Base-by-base conservation (phyloP, 2,113 vertebrate species). In the Phrynosoma blainvillii region DNA sequence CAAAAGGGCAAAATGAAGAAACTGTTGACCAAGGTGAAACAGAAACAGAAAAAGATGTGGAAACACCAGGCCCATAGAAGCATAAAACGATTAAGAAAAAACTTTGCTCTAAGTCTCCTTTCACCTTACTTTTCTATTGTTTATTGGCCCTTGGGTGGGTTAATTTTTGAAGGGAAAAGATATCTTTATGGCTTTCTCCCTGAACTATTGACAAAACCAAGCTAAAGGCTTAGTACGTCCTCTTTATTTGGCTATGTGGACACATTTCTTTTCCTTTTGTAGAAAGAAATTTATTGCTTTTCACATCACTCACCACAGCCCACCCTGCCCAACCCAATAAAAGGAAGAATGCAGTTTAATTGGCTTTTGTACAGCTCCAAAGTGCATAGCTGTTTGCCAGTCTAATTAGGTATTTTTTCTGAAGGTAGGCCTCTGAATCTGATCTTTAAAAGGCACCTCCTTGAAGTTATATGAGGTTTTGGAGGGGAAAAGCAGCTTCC, bases 341-440 rank as follows among this genome's bases (percentile, higher is more conserved):
- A 92, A 90, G 83, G 74, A 89, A 79, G 78, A 90, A 70, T 78
- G 66, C 0, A 84, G 87, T 91, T 94, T 93, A 92, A 93, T 89
- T 92, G 86, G 9, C 80, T 90, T 92, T 84, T 47, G 79, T 85
- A 90, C 81, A 92, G 86, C 79, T 70, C 76, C 1, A 59, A 88
- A 90, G 84, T 16, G 2, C 47, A 36, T 47, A 66, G 62, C 32
- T 62, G 32, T 83, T 54, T 40, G 62, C 85, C 74, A 47, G 79
- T 93, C 91, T 92, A 94, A 93, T 94, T 93, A 94, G 85, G 79
- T 56, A 79, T 18, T 88, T 84, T 88, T 79, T 82, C 52, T 56
- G 79, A 59, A 77, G 14, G 59, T 12, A 1, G n/a, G 54, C 79
- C 78, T 91, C 32, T 86, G 68, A 68, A 82, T 88, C 20, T 68